A percentile compares a stretch with the other conserved stretches of the same genome.
Conservation (phyloP, 2,797 vertebrate genomes). For the Dermochelys coriacea region DNA sequence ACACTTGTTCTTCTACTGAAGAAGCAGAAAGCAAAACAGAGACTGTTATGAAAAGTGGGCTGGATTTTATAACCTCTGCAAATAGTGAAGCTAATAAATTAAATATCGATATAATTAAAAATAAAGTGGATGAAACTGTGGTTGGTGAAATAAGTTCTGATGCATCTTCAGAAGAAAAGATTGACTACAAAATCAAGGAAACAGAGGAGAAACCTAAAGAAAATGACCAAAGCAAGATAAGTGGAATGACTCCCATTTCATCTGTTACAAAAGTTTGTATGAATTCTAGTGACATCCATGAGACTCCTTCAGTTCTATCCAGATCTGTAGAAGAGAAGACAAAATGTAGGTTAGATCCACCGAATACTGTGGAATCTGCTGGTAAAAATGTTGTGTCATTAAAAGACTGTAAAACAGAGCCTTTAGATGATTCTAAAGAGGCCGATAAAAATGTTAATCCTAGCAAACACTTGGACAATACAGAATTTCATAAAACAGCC, state of each 20-base stretch:
- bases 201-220: conserved; percentile 38
- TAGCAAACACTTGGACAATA: conserved; percentile 44
- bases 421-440: conserved; percentile 39
- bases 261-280: conserved; percentile 25
- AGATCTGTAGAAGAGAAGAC: conserved; percentile 46
- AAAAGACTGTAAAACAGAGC: conserved; percentile 59
- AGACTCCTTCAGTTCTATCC: conserved; percentile 57
- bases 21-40: conserved; percentile 63
- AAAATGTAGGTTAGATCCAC: conserved; percentile 65
- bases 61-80: conserved; percentile 60
- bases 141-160: conserved; percentile 58
- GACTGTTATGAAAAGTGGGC: conserved; percentile 28
- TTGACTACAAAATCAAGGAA: conserved; percentile 59
- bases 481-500: conserved; percentile 60
- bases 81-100: conserved; percentile 51
- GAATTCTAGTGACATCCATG: conserved; percentile 62
- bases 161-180: conserved; percentile 47
- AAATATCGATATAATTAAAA: conserved; percentile 1
- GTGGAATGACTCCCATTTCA: conserved; percentile 31
- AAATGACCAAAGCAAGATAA: conserved; percentile 24
- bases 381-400: conserved; percentile 48
- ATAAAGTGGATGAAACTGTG: conserved; percentile 52
- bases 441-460: conserved; percentile 24
- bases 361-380: conserved; percentile 43
- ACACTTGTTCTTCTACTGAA: conserved; percentile 40